Conservation (phyloP, 92 coral and sea anemone genomes). For the Montipora capitata region DNA sequence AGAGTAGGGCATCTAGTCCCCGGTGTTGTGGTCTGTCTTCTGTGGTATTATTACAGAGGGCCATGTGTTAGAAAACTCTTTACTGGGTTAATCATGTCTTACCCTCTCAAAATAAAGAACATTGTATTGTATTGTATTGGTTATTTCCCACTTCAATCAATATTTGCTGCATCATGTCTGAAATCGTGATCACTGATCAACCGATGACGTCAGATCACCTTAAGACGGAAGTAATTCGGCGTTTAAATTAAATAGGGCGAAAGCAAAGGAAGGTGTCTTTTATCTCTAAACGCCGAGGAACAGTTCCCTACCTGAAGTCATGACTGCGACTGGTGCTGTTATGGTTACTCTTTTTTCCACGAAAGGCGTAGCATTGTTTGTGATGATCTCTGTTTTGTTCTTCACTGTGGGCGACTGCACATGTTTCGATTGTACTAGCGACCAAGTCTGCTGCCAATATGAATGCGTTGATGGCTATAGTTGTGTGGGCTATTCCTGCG, state of each 20-base stretch:
- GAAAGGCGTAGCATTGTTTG: neutral
- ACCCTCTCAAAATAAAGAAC: too few species aligned
- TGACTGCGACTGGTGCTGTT: neutral
- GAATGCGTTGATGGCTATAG: slow-evolving; percentile 6
- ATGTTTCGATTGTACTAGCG: neutral
- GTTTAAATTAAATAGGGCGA: neutral
- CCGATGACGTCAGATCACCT: neutral
- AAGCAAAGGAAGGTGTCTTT: neutral
- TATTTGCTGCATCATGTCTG: neutral
- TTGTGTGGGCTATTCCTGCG: neutral
- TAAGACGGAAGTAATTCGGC: neutral
- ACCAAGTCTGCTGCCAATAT: neutral
- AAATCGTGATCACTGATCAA: neutral
- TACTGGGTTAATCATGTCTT: too few species aligned
- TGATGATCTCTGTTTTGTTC: neutral
- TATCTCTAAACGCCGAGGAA: neutral
- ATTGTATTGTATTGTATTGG: too few species aligned
- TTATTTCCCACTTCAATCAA: too few species aligned
- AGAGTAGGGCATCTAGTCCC: too few species aligned
- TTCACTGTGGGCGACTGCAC: neutral
- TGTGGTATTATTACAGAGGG: too few species aligned
- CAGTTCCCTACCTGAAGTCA: neutral
- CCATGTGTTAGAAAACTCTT: too few species aligned
- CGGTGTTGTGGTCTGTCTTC: too few species aligned
- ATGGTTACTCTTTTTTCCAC: neutral